A percentile compares a stretch with the other conserved stretches of the same genome.
These are phyloP conservation scores for Sparidentex hasta DNA, from an alignment of 2,797 vertebrate species.

Conservation along the genomic window DNA sequence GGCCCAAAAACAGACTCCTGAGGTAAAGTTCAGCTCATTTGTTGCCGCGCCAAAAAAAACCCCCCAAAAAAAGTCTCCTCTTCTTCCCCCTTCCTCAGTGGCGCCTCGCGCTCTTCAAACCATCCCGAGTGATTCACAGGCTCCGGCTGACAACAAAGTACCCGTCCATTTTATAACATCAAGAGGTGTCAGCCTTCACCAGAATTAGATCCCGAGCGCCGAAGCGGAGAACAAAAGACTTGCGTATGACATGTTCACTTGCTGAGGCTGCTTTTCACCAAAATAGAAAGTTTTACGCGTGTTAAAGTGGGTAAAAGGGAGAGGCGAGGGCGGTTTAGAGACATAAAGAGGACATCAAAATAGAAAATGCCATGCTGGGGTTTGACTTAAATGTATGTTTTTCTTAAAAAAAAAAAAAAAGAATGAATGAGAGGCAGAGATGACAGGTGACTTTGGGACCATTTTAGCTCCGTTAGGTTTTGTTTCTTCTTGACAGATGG, in stretches of 20 bases:
- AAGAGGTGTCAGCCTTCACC: conserved; percentile 48
- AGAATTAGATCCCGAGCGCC: conserved; percentile 58
- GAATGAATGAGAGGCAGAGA: conserved; percentile 24
- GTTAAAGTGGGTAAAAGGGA: conserved; percentile 23
- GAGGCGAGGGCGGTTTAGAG: conserved; percentile 18
- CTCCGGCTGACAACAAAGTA: conserved; percentile 43
- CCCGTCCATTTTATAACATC: conserved; percentile 51
- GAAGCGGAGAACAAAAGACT: conserved; percentile 42
- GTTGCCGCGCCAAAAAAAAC: conserved; percentile 28
- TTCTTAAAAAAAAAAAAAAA: neutral
- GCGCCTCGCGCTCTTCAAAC: conserved; percentile 45
- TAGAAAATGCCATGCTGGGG: conserved; percentile 11
- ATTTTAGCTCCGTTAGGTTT: conserved; percentile 50
- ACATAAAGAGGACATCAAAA: conserved; percentile 38
- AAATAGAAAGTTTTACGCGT: conserved; percentile 40
- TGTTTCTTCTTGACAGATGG: conserved; percentile 50
- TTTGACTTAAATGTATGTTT: conserved; percentile 38
- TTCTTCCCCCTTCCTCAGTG: conserved; percentile 18
- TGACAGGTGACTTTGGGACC: conserved; percentile 41
- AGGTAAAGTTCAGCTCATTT: conserved; percentile 43
- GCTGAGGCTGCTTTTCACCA: conserved; percentile 34
- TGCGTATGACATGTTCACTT: conserved; percentile 39
- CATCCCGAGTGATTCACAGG: conserved; percentile 35
- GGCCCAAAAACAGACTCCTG: conserved; percentile 20
- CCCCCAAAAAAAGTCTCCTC: conserved; percentile 23